Evolutionary conservation across 2,797 vertebrate genomes (phyloP).

Genomic region (Dendrocincla tyrannina): DNA sequence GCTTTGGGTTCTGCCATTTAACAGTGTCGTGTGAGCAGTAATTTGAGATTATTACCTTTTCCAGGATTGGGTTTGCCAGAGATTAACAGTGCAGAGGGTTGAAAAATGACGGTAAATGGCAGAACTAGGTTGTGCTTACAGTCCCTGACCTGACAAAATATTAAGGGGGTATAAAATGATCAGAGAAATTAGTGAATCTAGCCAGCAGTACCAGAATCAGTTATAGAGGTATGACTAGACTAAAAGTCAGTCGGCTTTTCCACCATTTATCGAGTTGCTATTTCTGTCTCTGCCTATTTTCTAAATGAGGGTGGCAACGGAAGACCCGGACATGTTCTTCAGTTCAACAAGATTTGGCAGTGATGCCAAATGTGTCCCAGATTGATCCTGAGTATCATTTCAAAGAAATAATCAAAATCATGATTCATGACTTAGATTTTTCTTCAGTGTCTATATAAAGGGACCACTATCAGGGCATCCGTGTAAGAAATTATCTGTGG

Average conservation of each 20-base stretch:
- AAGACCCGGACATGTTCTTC: not conserved
- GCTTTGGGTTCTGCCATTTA: conserved; percentile 55
- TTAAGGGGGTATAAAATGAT: not conserved
- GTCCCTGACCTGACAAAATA: not conserved
- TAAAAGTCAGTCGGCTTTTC: not conserved
- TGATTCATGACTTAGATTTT: not conserved
- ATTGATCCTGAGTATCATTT: not conserved
- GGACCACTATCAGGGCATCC: not conserved
- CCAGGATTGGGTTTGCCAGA: not conserved
- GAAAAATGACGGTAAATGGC: not conserved
- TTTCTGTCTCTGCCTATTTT: not conserved
- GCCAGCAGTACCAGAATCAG: not conserved
- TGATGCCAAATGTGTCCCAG: not conserved
- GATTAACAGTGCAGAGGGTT: conserved; percentile 12
- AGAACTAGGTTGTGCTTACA: not conserved
- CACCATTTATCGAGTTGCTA: not conserved
- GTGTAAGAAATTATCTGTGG: not conserved
- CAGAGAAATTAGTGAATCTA: not conserved
- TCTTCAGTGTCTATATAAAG: not conserved
- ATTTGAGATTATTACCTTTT: conserved; percentile 47
- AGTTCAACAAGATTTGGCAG: not conserved
- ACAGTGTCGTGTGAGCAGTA: not conserved
- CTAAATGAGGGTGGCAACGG: not conserved
- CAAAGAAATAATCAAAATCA: not conserved
- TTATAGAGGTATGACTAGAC: not conserved